Conservation (phyloP, 2,113 vertebrate genomes). For the Archocentrus centrarchus region DNA sequence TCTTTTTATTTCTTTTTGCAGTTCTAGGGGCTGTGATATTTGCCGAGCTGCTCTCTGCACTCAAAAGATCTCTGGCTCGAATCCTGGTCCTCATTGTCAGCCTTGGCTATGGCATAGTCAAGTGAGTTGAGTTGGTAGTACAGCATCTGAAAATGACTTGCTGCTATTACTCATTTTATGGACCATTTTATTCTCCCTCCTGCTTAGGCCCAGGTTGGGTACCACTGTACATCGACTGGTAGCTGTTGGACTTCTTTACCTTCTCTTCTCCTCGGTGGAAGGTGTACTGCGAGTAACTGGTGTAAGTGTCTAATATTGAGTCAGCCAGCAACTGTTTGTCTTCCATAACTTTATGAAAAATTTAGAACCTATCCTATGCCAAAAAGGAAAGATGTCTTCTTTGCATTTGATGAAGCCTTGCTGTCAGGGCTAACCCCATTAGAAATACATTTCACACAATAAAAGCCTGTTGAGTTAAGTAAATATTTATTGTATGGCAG, state of each 20-base stretch:
- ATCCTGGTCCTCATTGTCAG: conserved; percentile 96
- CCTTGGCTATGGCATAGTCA: conserved; percentile 95
- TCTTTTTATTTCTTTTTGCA: conserved; percentile 53
- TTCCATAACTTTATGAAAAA: neutral
- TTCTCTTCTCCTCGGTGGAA: conserved; percentile 94
- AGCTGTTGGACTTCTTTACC: conserved; percentile 91
- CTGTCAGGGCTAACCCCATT: too few species aligned
- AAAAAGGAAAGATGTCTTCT: too few species aligned
- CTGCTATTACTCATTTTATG: neutral
- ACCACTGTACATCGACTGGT: conserved; percentile 92
- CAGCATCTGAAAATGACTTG: neutral
- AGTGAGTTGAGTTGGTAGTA: conserved; percentile 82
- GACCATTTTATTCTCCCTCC: neutral
- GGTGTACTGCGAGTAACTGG: conserved; percentile 94
- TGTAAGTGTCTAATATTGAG: conserved; percentile 77
- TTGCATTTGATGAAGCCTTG: too few species aligned
- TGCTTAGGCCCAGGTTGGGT: conserved; percentile 88
- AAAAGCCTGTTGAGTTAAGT: neutral
- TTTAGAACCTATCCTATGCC: too few species aligned
- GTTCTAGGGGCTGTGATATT: conserved; percentile 91
- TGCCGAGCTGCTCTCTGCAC: conserved; percentile 92
- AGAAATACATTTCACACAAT: neutral
- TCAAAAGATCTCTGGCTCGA: conserved; percentile 93
- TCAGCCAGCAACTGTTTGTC: neutral
- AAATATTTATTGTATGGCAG: neutral